A percentile compares a stretch with the other conserved stretches of the same genome.
Conservation (phyloP, 2,113 vertebrate genomes). For the Coreoperca whiteheadi region DNA sequence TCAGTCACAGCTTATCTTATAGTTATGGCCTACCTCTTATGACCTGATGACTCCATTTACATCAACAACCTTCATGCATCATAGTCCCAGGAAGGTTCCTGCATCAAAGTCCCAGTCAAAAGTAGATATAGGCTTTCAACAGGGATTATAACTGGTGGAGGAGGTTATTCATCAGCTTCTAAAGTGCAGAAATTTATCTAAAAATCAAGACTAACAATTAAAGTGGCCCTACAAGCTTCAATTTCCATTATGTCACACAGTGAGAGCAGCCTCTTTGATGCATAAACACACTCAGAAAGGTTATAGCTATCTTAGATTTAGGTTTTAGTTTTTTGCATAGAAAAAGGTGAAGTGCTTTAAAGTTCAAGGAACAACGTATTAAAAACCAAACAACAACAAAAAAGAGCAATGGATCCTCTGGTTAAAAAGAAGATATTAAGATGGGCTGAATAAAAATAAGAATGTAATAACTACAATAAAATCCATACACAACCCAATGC, state of each 20-base stretch:
- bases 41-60: conserved; percentile 6
- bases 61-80: not conserved
- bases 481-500: no score
- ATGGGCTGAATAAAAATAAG: not conserved
- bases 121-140: not conserved
- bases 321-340: not conserved
- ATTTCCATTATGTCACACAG: not conserved
- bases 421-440: not conserved
- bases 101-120: not conserved
- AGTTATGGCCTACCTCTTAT: not conserved
- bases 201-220: not conserved
- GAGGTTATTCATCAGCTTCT: not conserved
- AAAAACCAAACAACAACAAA: not conserved
- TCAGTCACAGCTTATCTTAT: conserved; percentile 3
- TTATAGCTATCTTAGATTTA: not conserved
- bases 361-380: not conserved
- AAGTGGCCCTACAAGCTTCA: not conserved
- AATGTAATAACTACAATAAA: no score
- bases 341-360: not conserved
- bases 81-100: no score
- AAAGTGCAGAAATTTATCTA: not conserved
- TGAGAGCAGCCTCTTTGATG: not conserved
- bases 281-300: not conserved
- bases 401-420: not conserved
- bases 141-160: not conserved